Evolutionary conservation across 2,113 vertebrate genomes (phyloP).

Genomic region (Rhinogobius similis): DNA sequence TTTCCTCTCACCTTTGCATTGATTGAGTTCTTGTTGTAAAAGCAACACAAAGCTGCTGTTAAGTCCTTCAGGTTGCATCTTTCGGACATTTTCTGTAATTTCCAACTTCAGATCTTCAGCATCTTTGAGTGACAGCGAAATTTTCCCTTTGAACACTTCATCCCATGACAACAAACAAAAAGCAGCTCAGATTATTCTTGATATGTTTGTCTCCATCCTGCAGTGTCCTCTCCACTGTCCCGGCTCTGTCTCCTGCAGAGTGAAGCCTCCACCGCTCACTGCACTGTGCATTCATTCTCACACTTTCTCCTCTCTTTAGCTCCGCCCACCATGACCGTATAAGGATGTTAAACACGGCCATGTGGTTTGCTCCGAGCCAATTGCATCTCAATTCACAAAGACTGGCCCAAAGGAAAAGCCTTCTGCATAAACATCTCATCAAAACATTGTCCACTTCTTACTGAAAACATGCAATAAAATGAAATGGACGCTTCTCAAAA

Average conservation of each 20-base stretch:
- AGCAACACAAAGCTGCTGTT: conserved; percentile 90
- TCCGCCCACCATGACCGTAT: conserved; percentile 72
- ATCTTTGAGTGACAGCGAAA: conserved; percentile 10
- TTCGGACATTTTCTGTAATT: conserved; percentile 81
- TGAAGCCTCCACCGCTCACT: conserved; percentile 45
- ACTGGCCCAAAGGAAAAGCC: conserved; percentile 38
- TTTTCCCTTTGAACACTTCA: conserved; percentile 25
- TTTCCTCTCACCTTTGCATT: conserved; percentile 86
- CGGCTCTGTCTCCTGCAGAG: conserved; percentile 63
- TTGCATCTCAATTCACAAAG: conserved; percentile 42
- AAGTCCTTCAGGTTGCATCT: conserved; percentile 84
- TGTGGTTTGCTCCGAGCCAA: conserved; percentile 82
- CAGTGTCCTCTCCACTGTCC: conserved; percentile 15
- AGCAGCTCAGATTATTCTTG: background rate
- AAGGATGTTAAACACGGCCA: conserved; percentile 79
- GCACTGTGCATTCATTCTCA: conserved; percentile 33
- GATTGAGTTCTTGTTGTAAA: conserved; percentile 89
- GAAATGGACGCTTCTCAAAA: too few species aligned
- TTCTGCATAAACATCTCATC: conserved; percentile 3
- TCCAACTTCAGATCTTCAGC: background rate
- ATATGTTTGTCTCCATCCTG: background rate
- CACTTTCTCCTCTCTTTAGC: conserved; percentile 44
- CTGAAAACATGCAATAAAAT: too few species aligned
- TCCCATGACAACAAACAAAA: background rate
- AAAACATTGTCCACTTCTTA: background rate